Evolutionary conservation across 2,797 vertebrate species (phyloP).

Genomic region (Lepidocolaptes lacrymiger): DNA sequence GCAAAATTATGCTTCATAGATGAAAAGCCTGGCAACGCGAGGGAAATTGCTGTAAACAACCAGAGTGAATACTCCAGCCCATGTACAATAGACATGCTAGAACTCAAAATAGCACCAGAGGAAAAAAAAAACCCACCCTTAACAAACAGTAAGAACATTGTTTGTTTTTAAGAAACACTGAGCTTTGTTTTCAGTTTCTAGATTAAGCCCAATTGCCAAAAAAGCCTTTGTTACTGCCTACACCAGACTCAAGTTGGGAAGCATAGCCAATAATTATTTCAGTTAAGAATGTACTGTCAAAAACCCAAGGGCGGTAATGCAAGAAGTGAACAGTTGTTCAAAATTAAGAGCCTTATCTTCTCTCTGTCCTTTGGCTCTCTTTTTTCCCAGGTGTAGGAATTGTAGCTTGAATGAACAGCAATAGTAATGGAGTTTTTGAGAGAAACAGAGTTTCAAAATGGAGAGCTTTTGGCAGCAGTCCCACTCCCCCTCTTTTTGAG

Average conservation of each 20-base stretch:
- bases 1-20: slow-evolving; percentile 18
- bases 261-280: neutral
- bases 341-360: neutral
- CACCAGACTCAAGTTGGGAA: slow-evolving; percentile 7
- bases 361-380: neutral
- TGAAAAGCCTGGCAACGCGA: slow-evolving; percentile 15
- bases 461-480: slow-evolving; percentile 3
- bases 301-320: neutral
- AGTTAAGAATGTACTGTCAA: neutral
- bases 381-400: neutral
- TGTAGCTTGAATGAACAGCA: neutral
- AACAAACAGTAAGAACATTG: slow-evolving; percentile 43
- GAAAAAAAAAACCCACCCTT: neutral
- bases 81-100: slow-evolving; percentile 25
- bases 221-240: slow-evolving; percentile 21
- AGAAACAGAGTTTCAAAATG: neutral
- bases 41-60: slow-evolving; percentile 51
- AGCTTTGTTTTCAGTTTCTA: slow-evolving; percentile 45
- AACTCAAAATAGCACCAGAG: slow-evolving; percentile 52
- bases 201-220: slow-evolving; percentile 25
- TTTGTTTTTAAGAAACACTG: slow-evolving; percentile 51
- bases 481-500: neutral
- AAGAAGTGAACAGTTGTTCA: neutral
- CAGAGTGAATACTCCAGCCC: neutral
- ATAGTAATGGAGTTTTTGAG: neutral